phyloP scores from a whole-genome alignment of 2,113 vertebrate species.

The Ifrita kowaldi region DNA sequence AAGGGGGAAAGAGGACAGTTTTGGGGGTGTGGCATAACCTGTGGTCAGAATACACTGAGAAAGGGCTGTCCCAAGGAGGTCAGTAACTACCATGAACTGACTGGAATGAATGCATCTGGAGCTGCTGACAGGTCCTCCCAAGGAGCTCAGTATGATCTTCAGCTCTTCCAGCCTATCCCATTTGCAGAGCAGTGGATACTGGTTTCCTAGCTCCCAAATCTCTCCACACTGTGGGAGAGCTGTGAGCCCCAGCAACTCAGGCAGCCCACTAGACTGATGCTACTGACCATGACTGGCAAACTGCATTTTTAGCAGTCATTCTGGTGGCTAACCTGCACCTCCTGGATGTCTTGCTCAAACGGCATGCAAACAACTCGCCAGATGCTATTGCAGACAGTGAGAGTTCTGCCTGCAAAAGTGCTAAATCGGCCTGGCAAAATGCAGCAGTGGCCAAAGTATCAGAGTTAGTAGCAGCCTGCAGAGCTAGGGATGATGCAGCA shows the following conservation, averaged over 20 bases:
- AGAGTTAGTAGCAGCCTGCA: neutral
- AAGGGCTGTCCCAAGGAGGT: neutral
- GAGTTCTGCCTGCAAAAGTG: neutral
- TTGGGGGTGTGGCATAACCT: neutral
- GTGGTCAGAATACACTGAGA: neutral
- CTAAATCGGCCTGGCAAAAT: neutral
- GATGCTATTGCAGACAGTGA: neutral
- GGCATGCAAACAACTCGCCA: neutral
- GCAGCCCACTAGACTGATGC: neutral
- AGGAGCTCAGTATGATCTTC: neutral
- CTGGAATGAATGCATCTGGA: neutral
- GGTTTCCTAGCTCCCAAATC: neutral
- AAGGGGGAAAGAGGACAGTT: neutral
- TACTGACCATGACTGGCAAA: neutral
- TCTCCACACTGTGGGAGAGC: neutral
- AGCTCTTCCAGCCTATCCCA: neutral
- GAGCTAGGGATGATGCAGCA: neutral
- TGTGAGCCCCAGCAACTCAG: neutral
- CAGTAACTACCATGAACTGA: neutral
- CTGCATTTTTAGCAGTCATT: neutral
- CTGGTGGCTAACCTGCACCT: neutral
- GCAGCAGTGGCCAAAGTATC: neutral
- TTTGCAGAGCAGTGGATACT: neutral
- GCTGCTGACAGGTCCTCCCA: neutral
- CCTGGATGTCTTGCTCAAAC: no score